Evolutionary conservation across 2,113 vertebrate genomes (phyloP).

Genomic region (Stegastes partitus): DNA sequence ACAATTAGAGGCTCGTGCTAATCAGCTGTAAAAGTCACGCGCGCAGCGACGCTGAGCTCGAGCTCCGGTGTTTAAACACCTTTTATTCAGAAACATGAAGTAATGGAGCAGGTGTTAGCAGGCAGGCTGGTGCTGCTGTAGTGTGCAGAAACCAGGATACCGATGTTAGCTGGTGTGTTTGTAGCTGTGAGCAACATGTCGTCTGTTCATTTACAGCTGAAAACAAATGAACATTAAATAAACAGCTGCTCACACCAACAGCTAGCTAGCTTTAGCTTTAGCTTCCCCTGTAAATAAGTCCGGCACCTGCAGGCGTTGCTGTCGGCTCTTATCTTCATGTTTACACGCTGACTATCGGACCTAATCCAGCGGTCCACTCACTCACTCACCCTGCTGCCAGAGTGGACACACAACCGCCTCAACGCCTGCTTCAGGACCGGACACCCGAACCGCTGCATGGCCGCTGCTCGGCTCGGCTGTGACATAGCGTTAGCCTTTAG

Average conservation of each 20-base stretch:
- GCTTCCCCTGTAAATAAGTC: not conserved
- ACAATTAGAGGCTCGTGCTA: too few relatives aligned
- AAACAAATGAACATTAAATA: too few relatives aligned
- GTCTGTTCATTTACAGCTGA: too few relatives aligned
- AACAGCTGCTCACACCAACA: not conserved
- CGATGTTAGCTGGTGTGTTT: too few relatives aligned
- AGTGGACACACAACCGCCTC: not conserved
- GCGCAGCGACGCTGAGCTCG: not conserved
- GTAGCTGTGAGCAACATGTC: too few relatives aligned
- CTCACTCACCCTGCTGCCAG: constrained; percentile 28
- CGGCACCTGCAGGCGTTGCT: not conserved
- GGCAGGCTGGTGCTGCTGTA: too few relatives aligned
- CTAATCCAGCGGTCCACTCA: not conserved
- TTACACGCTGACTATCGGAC: too few relatives aligned
- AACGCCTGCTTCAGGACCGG: not conserved
- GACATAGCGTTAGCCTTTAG: not conserved
- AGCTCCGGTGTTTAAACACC: not conserved
- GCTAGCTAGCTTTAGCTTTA: constrained; percentile 20
- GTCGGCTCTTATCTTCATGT: too few relatives aligned
- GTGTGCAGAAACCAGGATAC: too few relatives aligned
- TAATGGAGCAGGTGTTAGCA: too few relatives aligned
- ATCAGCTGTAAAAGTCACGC: constrained; percentile 39
- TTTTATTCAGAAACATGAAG: too few relatives aligned
- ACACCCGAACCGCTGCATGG: not conserved
- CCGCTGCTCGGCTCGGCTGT: not conserved